Base-by-base conservation (phyloP, 2,113 vertebrate genomes). In the Bucco capensis region DNA sequence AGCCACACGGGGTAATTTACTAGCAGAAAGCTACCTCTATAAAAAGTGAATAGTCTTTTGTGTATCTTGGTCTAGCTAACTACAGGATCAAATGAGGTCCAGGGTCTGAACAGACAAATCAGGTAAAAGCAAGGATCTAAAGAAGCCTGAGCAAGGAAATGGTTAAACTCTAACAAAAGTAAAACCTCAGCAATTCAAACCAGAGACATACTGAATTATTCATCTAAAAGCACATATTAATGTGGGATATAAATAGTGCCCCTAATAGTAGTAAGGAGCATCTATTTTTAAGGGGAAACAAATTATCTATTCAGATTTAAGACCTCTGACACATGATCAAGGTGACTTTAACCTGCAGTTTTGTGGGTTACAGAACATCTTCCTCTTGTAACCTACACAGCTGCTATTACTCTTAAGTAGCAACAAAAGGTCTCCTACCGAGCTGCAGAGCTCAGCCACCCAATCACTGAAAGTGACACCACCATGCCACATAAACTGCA, bases 401-500 rank as follows among this genome's bases (percentile, higher is more conserved):
- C 33, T 86, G 38, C 51, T 67, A 49, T 12, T 33, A 37, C 28
- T 27, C 23, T 42, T 5, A 37, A 49, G 44, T 3, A 56, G 58
- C 37, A 67, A 47, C 12, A 73, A 30, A 22, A 88, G 25, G 28
- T 57, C 33, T 37, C 12, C 19, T 40, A 33, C 25, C 31, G 37
- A 71, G 37, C 42, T 79, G 42, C n/a, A 78, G 49, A 78, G 67
- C 33, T 86, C 44, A 86, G 5, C 35, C 57, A 75, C 7, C 23
- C 56, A 66, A 4, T 7, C 17, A 28, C 9, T 21, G 5, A 2
- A 71, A 76, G 17, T 22, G 81, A 60, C 50, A 50, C 9, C 30
- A 60, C 23, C 19, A 9, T 3, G 6, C 19, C 70, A 46, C 17
- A 1, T 8, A n/a, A 50, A 51, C 0, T 0, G 7, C 23, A 54